Conservation (phyloP, 2,113 vertebrate species). For the Pampusana beccarii region DNA sequence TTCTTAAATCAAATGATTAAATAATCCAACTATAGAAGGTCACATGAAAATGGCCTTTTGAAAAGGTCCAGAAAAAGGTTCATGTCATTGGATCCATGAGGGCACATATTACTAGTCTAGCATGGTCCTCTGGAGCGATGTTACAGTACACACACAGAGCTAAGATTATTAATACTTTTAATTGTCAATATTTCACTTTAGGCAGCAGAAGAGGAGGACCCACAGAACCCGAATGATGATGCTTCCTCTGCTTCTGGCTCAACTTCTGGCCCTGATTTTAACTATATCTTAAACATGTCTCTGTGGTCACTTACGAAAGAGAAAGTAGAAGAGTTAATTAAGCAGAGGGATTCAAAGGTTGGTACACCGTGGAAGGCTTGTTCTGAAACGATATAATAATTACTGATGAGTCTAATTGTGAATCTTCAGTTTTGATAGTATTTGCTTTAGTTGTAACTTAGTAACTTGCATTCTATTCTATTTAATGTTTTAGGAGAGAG, state of each 20-base stretch:
- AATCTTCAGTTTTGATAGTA: neutral
- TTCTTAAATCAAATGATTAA: neutral
- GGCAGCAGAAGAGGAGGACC: constrained; percentile 88
- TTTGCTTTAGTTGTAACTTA: neutral
- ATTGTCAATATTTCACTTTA: constrained; percentile 61
- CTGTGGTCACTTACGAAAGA: constrained; percentile 98
- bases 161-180: neutral
- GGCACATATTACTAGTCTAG: neutral
- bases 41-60: neutral
- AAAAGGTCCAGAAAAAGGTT: neutral
- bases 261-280: constrained; percentile 92
- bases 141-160: neutral
- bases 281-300: constrained; percentile 99
- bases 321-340: constrained; percentile 95
- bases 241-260: constrained; percentile 87
- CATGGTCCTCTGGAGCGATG: neutral
- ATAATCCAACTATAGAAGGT: neutral
- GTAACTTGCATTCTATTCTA: neutral
- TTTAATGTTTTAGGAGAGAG: constrained; percentile 80
- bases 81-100: neutral
- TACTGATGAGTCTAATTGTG: neutral
- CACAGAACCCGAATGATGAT: constrained; percentile 86
- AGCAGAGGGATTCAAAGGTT: constrained; percentile 95
- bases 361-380: constrained; percentile 32
- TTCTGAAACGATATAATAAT: neutral